Evolutionary conservation across 2,113 vertebrate species (phyloP).

Genomic region (Orthonyx spaldingii): DNA sequence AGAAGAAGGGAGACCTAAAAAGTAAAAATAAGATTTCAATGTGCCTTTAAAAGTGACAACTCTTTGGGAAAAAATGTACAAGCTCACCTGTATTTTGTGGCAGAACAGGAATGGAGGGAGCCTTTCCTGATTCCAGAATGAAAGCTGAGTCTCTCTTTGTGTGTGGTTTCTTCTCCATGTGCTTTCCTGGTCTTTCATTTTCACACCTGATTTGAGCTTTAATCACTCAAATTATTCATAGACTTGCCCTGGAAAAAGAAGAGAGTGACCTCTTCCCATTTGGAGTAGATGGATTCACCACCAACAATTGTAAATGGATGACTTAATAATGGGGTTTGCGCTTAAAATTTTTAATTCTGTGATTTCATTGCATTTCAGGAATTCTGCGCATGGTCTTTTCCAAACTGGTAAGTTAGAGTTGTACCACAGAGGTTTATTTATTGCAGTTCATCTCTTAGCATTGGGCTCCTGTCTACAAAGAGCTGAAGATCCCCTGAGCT

Average conservation of each 20-base stretch:
- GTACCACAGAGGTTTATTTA: background rate
- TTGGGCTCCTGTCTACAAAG: background rate
- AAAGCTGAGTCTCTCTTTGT: background rate
- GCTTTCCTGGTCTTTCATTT: background rate
- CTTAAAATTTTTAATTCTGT: slow-evolving; percentile 5
- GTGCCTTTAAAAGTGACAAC: slow-evolving; percentile 30
- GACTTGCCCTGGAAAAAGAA: slow-evolving; percentile 46
- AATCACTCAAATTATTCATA: slow-evolving; percentile 51
- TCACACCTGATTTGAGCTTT: slow-evolving; percentile 52
- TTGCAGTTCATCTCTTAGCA: background rate
- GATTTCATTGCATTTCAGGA: background rate
- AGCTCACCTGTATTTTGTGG: background rate
- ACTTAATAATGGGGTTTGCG: background rate
- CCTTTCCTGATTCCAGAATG: background rate
- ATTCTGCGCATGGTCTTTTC: background rate
- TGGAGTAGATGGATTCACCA: slow-evolving; percentile 39
- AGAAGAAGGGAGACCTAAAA: slow-evolving; percentile 38
- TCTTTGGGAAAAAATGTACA: background rate
- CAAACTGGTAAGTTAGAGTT: background rate
- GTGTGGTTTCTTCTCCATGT: background rate
- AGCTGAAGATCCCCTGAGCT: background rate
- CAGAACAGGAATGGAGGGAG: background rate
- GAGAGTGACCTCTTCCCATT: slow-evolving; percentile 28
- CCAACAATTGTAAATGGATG: slow-evolving; percentile 23
- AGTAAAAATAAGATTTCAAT: slow-evolving; percentile 32